A percentile compares a stretch with the other conserved stretches of the same genome.
phyloP scores from a whole-genome alignment of 1,140 invertebrate genomes.

The Leptopilina boulardi region DNA sequence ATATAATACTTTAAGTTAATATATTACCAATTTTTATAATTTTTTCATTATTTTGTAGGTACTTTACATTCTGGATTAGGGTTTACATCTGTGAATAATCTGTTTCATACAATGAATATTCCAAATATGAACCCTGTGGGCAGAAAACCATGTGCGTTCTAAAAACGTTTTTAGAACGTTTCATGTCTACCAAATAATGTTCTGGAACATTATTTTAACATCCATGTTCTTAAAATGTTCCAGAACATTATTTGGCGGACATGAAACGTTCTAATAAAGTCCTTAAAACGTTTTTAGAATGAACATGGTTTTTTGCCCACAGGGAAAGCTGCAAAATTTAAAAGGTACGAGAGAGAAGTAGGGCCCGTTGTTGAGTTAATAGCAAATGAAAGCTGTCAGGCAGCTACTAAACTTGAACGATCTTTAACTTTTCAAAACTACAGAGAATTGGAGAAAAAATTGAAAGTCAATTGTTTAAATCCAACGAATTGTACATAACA shows the following conservation, averaged over 20 bases:
- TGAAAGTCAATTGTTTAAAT: slow-evolving; percentile 1
- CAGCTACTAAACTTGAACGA: not conserved
- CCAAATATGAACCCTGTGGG: not conserved
- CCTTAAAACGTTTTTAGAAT: no score
- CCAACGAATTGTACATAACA: not conserved
- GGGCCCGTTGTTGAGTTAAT: slow-evolving; percentile 8
- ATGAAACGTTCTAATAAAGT: no score
- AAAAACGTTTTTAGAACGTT: no score
- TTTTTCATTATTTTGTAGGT: not conserved
- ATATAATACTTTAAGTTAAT: no score
- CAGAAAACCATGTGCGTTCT: no score
- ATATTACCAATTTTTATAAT: not conserved
- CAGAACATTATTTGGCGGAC: no score
- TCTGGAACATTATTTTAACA: no score
- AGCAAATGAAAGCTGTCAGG: slow-evolving; percentile 21
- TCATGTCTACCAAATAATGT: no score
- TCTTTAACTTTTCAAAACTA: slow-evolving; percentile 17
- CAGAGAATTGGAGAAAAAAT: not conserved
- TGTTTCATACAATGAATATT: not conserved
- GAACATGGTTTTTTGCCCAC: no score
- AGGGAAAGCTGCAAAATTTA: slow-evolving; percentile 16
- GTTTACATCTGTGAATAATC: not conserved
- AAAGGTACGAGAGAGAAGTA: slow-evolving; percentile 30
- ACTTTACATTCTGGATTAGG: slow-evolving; percentile 26
- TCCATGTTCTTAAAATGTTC: no score